phyloP scores from a whole-genome alignment of 1,140 invertebrate species.

The Tribolium madens region DNA sequence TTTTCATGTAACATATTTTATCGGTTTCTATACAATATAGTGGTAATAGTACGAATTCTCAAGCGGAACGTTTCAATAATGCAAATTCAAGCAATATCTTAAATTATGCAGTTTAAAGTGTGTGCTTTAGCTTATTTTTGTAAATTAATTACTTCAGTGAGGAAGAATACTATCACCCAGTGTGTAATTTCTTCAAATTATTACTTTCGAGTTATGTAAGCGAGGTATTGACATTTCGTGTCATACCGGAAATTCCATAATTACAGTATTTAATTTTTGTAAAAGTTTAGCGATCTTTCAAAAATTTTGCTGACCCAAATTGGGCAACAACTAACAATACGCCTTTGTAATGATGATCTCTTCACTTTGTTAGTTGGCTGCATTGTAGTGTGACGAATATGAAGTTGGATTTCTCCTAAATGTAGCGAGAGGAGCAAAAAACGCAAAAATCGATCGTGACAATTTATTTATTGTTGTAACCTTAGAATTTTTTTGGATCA shows the following conservation, averaged over 20 bases:
- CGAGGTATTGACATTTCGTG: background rate
- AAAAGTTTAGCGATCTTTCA: background rate
- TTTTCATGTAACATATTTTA: background rate
- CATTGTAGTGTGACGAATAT: slow-evolving; percentile 16
- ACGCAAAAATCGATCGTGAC: background rate
- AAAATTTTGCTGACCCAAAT: background rate
- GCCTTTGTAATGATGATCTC: slow-evolving; percentile 24
- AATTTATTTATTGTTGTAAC: background rate
- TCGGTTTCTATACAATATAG: background rate
- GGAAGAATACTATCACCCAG: background rate
- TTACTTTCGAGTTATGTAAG: background rate
- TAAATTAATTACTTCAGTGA: background rate
- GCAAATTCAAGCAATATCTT: background rate
- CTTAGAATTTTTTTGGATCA: background rate
- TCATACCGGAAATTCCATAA: background rate
- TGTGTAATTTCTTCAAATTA: background rate
- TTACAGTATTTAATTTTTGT: background rate
- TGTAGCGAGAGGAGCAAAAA: background rate
- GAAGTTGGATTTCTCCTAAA: slow-evolving; percentile 13
- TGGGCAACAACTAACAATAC: slow-evolving; percentile 4
- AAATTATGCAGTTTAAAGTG: background rate
- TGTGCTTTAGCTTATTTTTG: background rate
- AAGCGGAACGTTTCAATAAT: background rate
- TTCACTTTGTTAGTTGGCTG: background rate
- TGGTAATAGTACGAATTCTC: background rate